These are phyloP conservation scores for Xiphydria camelus DNA, from an alignment of 2,888 invertebrate species.

Conservation along the genomic window DNA sequence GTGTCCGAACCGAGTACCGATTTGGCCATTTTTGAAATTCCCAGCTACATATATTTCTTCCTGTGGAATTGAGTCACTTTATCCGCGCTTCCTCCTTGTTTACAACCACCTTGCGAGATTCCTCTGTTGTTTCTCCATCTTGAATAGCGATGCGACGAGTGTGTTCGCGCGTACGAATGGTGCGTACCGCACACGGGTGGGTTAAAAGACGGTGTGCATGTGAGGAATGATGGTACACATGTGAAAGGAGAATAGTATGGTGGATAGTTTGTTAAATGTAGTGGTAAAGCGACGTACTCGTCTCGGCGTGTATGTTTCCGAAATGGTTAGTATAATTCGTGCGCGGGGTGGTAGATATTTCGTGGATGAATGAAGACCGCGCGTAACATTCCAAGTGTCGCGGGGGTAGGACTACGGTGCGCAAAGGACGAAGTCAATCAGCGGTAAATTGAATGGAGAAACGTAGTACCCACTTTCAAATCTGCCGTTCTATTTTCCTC, in stretches of 20 bases:
- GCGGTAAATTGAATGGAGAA: no score
- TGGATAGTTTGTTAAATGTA: constrained; percentile 1
- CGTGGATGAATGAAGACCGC: constrained; percentile 23
- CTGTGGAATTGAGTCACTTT: not conserved
- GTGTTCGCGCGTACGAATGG: no score
- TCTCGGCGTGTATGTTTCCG: constrained; percentile 7
- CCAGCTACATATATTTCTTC: not conserved
- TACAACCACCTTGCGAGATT: constrained; percentile 38
- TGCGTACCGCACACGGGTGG: no score
- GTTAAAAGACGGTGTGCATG: no score
- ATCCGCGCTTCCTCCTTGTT: constrained; percentile 25
- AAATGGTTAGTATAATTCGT: constrained; percentile 17
- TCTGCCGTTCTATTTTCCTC: no score
- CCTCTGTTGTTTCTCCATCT: constrained; percentile 43
- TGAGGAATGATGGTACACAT: no score
- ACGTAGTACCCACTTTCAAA: no score
- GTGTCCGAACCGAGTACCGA: constrained; percentile 58
- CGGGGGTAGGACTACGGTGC: no score
- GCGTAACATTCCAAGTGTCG: constrained; percentile 8
- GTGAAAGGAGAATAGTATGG: constrained; percentile 12
- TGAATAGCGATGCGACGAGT: constrained; percentile 25
- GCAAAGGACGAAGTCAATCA: no score
- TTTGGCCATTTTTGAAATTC: constrained; percentile 48
- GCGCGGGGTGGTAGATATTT: constrained; percentile 15
- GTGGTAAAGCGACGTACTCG: constrained; percentile 3